Evolutionary conservation across 2,797 vertebrate genomes (phyloP).

Genomic region (Helarctos malayanus): DNA sequence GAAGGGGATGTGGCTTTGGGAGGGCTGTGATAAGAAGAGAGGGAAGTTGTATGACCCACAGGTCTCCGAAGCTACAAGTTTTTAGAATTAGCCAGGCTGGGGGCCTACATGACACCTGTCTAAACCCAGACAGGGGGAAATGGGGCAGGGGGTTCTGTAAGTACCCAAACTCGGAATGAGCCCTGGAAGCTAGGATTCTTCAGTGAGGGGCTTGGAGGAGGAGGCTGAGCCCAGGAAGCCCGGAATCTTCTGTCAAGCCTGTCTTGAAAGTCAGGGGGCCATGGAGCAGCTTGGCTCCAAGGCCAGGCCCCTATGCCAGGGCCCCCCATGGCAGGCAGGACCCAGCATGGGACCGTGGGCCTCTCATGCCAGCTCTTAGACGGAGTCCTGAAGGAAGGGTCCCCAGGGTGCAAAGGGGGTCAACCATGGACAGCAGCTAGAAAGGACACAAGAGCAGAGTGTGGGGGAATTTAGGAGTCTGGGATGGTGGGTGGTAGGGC

Average conservation of each 20-base stretch:
- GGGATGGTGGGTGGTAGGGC: background rate
- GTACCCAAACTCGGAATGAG: background rate
- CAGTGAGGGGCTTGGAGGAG: background rate
- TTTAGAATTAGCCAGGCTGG: background rate
- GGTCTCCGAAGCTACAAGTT: background rate
- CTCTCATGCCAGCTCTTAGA: background rate
- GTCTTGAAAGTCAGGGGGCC: background rate
- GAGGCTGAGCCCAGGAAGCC: background rate
- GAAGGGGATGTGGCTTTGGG: accelerated
- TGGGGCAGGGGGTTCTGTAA: background rate
- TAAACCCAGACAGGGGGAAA: background rate
- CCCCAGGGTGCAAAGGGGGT: background rate
- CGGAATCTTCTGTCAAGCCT: background rate
- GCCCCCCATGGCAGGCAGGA: background rate
- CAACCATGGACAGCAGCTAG: background rate
- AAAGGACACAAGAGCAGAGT: background rate
- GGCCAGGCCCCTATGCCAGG: background rate
- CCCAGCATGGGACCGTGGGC: background rate
- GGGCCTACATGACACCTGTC: background rate
- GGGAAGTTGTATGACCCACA: background rate
- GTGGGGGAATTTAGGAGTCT: background rate
- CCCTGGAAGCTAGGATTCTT: background rate
- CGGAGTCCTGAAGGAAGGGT: background rate
- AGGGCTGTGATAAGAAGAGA: background rate
- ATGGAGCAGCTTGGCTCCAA: background rate